These are phyloP conservation scores for Carcharodon carcharias DNA, from an alignment of 2,797 vertebrate genomes.

Conservation along the genomic window DNA sequence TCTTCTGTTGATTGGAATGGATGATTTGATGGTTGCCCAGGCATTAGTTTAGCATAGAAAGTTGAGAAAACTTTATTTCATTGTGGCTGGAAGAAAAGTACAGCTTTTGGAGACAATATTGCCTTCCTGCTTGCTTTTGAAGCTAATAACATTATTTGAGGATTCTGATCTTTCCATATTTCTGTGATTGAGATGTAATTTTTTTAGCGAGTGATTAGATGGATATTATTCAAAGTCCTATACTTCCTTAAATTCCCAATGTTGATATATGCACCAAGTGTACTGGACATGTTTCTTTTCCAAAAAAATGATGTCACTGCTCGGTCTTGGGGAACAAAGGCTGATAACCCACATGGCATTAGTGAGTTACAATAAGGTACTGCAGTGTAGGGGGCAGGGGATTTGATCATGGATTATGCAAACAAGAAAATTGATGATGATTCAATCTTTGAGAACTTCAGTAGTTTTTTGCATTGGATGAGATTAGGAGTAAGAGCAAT, in stretches of 20 bases:
- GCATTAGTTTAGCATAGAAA: constrained; percentile 46
- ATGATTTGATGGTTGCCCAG: constrained; percentile 48
- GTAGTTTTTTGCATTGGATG: background rate
- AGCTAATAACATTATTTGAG: background rate
- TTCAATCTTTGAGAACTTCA: background rate
- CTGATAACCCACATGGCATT: background rate
- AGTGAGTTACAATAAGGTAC: background rate
- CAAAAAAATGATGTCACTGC: background rate
- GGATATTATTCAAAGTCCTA: background rate
- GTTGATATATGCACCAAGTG: background rate
- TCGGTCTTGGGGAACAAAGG: background rate
- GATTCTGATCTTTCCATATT: background rate
- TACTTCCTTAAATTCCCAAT: background rate
- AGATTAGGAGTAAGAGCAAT: background rate
- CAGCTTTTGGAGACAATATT: background rate
- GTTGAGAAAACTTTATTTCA: constrained; percentile 44
- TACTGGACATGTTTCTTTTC: background rate
- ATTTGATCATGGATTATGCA: background rate
- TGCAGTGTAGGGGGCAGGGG: background rate
- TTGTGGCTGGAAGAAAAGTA: background rate
- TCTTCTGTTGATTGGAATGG: constrained; percentile 48
- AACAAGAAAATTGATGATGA: background rate
- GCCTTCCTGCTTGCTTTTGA: background rate
- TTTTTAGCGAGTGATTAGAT: background rate
- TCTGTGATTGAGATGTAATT: background rate